Percentiles rank a stretch among this genome's conserved stretches.
phyloP scores from a whole-genome alignment of 1,140 invertebrate species.

The Scaptomyza montana region DNA sequence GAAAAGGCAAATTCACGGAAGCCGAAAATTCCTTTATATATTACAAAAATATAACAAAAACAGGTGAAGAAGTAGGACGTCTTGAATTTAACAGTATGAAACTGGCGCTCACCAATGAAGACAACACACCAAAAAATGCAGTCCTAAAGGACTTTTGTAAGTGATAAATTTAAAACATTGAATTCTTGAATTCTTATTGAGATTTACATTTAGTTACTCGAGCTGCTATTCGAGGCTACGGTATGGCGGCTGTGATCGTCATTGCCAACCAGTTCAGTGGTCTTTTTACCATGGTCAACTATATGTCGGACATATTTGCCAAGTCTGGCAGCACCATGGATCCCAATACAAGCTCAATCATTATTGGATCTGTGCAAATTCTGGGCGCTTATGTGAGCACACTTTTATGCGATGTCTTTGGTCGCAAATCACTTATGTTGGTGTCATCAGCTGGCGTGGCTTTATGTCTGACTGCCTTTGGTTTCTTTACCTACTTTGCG shows the following conservation, averaged over 20 bases:
- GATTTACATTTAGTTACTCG: conserved; percentile 32
- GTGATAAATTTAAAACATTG: not conserved
- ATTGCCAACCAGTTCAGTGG: conserved; percentile 65
- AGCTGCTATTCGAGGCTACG: conserved; percentile 45
- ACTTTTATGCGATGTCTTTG: conserved; percentile 60
- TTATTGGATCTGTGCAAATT: conserved; percentile 84
- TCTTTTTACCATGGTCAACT: conserved; percentile 64
- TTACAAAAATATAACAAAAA: conserved; percentile 60
- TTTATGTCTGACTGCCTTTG: conserved; percentile 51
- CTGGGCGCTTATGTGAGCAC: conserved; percentile 67
- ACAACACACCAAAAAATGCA: conserved; percentile 23
- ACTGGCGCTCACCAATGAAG: conserved; percentile 34
- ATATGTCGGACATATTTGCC: conserved; percentile 86
- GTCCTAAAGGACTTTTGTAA: conserved; percentile 63
- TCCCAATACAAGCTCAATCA: conserved; percentile 85
- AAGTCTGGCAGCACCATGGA: conserved; percentile 85
- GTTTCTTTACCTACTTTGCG: conserved; percentile 52
- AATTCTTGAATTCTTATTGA: not conserved
- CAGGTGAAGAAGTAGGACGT: conserved; percentile 1
- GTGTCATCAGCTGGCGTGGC: conserved; percentile 58
- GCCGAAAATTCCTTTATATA: conserved; percentile 61
- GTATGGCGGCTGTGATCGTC: conserved; percentile 51
- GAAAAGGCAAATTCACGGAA: conserved; percentile 33
- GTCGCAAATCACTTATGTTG: conserved; percentile 53
- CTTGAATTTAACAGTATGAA: conserved; percentile 64